Evolutionary conservation across 1,140 invertebrate genomes (phyloP).

Genomic region (Pogonomyrmex barbatus): DNA sequence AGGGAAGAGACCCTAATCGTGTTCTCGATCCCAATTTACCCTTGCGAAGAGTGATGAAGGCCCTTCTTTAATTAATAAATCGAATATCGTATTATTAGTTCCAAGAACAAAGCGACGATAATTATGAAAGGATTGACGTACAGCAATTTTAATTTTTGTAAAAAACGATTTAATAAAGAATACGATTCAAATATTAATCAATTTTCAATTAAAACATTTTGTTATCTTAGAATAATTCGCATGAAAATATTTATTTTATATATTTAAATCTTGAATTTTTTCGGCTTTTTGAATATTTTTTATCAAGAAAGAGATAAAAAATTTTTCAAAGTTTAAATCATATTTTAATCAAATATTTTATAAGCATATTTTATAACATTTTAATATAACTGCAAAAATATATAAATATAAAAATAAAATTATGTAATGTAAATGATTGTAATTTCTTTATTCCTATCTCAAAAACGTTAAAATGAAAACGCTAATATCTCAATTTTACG

Average conservation of each 20-base stretch:
- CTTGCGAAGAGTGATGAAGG: conserved; percentile 7
- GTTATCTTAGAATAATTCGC: not conserved
- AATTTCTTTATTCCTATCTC: not conserved
- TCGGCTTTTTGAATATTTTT: not conserved
- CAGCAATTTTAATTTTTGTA: not conserved
- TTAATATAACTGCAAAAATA: not conserved
- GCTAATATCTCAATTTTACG: not conserved
- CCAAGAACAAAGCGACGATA: not conserved
- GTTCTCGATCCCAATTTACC: conserved; percentile 10
- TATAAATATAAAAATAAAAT: not conserved
- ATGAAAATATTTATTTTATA: not conserved
- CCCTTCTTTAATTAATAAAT: conserved; percentile 51
- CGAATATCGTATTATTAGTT: conserved; percentile 39
- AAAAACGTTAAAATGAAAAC: not conserved
- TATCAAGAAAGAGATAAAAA: not conserved
- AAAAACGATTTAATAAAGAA: not conserved
- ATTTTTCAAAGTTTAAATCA: not conserved
- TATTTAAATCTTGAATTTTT: not conserved
- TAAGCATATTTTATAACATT: no score
- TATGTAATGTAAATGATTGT: not conserved
- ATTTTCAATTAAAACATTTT: not conserved
- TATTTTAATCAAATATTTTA: not conserved
- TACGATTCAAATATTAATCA: not conserved
- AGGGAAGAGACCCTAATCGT: conserved; percentile 43
- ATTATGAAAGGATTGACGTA: conserved; percentile 26